Evolutionary conservation across 2,797 vertebrate genomes (phyloP).

Genomic region (Hephaestus fuliginosus): DNA sequence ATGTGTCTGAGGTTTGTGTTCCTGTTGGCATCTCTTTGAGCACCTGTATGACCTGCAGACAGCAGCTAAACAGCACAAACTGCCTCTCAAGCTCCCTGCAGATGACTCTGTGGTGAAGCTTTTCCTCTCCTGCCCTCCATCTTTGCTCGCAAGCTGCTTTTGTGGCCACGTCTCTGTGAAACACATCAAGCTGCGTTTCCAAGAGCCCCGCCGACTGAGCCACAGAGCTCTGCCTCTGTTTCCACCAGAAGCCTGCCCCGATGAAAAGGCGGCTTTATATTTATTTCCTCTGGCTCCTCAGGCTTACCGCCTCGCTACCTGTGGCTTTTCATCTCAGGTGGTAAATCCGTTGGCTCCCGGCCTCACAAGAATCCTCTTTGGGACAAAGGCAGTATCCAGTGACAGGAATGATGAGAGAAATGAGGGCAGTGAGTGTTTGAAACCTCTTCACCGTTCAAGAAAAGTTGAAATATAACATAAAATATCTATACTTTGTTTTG

Average conservation of each 20-base stretch:
- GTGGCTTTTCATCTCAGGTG: constrained; percentile 35
- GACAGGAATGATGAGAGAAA: constrained; percentile 4
- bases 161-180: constrained; percentile 1
- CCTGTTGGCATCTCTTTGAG: not conserved
- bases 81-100: not conserved
- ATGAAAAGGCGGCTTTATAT: constrained; percentile 33
- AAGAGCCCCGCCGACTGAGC: not conserved
- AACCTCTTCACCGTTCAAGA: not conserved
- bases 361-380: not conserved
- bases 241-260: constrained; percentile 8
- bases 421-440: not conserved
- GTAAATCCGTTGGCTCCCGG: constrained; percentile 25
- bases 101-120: not conserved
- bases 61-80: not conserved
- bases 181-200: constrained; percentile 12
- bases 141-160: not conserved
- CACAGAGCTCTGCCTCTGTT: constrained; percentile 11
- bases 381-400: not conserved
- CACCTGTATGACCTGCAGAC: not conserved
- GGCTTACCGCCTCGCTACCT: constrained; percentile 30
- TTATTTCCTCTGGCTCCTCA: constrained; percentile 6
- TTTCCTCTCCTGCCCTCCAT: not conserved
- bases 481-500: too few relatives aligned
- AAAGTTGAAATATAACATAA: too few relatives aligned
- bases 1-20: not conserved